A percentile compares a stretch with the other conserved stretches of the same genome.
Conservation (phyloP, 2,113 vertebrate genomes). For the Struthio camelus region DNA sequence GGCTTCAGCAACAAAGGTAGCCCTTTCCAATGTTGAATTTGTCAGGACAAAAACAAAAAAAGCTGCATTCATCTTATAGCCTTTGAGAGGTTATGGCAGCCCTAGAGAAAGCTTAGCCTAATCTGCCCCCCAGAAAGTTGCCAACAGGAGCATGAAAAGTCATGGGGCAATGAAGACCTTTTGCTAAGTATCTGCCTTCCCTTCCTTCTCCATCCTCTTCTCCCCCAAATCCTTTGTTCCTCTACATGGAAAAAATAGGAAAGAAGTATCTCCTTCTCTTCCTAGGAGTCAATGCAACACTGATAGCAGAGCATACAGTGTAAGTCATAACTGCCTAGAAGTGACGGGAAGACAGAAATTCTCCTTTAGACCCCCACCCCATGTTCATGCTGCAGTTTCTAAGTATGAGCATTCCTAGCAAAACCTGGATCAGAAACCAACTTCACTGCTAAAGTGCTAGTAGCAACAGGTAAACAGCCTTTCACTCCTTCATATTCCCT, state of each 20-base stretch:
- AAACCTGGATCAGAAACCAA: not conserved
- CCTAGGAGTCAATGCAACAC: not conserved
- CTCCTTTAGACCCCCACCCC: not conserved
- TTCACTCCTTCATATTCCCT: not conserved
- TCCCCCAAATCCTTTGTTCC: not conserved
- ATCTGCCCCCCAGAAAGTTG: not conserved
- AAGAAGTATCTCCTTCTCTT: not conserved
- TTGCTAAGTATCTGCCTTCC: not conserved
- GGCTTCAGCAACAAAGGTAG: not conserved
- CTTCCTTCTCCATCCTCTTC: not conserved
- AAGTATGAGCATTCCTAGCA: not conserved
- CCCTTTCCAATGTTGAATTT: not conserved
- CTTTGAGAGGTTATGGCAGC: not conserved
- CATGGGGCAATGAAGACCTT: not conserved
- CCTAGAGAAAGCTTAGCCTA: not conserved
- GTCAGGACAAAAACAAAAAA: not conserved
- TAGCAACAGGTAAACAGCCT: conserved; percentile 31
- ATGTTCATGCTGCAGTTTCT: not conserved
- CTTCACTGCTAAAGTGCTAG: conserved; percentile 10
- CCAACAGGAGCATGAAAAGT: not conserved
- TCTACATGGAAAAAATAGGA: not conserved
- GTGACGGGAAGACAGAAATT: not conserved
- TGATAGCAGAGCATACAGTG: not conserved
- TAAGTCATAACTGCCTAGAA: not conserved
- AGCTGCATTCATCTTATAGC: not conserved